phyloP scores from a whole-genome alignment of 2,113 vertebrate species.

The Dendropsophus ebraccatus region DNA sequence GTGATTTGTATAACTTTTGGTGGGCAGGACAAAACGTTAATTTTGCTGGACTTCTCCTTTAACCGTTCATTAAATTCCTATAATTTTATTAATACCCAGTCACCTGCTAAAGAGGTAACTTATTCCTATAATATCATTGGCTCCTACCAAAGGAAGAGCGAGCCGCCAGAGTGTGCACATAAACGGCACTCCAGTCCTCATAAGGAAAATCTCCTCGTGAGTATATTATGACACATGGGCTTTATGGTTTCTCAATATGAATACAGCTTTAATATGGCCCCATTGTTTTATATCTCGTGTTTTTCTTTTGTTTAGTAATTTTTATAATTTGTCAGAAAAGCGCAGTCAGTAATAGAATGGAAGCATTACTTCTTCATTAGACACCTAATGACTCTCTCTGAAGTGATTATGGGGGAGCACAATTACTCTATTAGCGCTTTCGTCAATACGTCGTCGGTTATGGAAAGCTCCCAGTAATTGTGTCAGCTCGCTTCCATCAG shows the following conservation, averaged over 20 bases:
- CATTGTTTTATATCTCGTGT: not conserved
- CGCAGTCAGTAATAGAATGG: not conserved
- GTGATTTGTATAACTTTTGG: too few relatives aligned
- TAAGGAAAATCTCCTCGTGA: too few relatives aligned
- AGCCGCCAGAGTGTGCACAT: too few relatives aligned
- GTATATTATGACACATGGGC: not conserved
- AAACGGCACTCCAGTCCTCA: too few relatives aligned
- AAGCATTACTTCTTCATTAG: not conserved
- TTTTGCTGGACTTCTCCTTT: too few relatives aligned
- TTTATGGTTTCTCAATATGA: not conserved
- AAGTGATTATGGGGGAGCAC: not conserved
- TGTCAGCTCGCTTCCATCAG: not conserved
- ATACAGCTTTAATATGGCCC: not conserved
- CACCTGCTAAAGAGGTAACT: not conserved
- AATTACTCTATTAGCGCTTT: not conserved
- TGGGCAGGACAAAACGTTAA: too few relatives aligned
- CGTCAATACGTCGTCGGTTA: not conserved
- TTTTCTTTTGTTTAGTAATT: not conserved
- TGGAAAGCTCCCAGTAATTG: conserved; percentile 6
- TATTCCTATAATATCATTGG: too few relatives aligned
- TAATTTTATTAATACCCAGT: not conserved
- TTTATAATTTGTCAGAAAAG: not conserved
- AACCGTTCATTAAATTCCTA: not conserved
- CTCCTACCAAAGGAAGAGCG: too few relatives aligned
- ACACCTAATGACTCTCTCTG: not conserved